Conservation (phyloP, 1,140 invertebrate species). For the Asobara japonica region DNA sequence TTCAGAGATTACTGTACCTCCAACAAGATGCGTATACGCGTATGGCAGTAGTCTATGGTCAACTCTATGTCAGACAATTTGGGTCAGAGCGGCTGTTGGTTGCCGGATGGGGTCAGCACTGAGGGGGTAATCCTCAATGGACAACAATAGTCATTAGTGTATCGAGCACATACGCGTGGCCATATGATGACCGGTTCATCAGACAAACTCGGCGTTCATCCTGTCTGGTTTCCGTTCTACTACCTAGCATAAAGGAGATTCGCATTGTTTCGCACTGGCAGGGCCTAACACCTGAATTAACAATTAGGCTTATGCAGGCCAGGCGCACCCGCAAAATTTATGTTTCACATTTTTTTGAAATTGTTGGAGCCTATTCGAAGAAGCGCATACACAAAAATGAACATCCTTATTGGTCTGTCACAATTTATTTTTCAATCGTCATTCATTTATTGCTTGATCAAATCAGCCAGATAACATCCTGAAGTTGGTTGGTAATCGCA, state of each 20-base stretch:
- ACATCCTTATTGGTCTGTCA: too few species aligned
- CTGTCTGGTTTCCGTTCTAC: not conserved
- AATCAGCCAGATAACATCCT: too few species aligned
- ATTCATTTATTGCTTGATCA: too few species aligned
- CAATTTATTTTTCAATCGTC: too few species aligned
- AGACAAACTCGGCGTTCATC: conserved; percentile 42
- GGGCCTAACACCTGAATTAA: too few species aligned
- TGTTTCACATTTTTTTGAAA: too few species aligned
- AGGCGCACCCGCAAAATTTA: too few species aligned
- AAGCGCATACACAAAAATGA: too few species aligned
- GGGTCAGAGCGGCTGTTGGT: conserved; percentile 43
- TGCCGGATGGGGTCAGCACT: conserved; percentile 32
- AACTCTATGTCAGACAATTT: conserved; percentile 42
- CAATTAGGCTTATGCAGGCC: too few species aligned
- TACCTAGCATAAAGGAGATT: not conserved
- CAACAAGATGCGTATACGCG: not conserved
- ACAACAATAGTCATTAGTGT: conserved; percentile 55
- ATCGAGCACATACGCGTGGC: conserved; percentile 36
- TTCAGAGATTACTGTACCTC: conserved; percentile 43
- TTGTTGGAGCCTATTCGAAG: too few species aligned
- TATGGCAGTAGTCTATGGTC: not conserved
- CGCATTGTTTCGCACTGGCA: conserved; percentile 28
- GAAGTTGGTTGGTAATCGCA: too few species aligned
- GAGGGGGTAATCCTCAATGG: conserved; percentile 43
- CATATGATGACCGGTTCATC: conserved; percentile 43